A percentile compares a stretch with the other conserved stretches of the same genome.
Evolutionary conservation across 2,797 vertebrate genomes (phyloP).

Genomic region (Cheirogaleus major): DNA sequence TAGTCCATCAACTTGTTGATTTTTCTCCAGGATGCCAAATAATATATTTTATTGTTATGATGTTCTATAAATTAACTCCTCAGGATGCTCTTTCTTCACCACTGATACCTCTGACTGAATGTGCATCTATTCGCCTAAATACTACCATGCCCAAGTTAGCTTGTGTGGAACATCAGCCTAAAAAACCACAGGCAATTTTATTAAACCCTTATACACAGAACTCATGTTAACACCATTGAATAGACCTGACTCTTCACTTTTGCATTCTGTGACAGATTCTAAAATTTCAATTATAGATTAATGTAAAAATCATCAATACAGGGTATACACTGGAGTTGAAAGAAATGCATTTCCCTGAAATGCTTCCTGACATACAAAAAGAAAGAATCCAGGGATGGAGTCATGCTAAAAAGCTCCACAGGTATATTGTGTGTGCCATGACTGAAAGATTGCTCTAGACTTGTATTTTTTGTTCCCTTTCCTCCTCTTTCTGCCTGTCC

Average conservation of each 20-base stretch:
- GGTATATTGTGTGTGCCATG: neutral
- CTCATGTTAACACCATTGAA: neutral
- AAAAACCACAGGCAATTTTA: conserved; percentile 17
- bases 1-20: neutral
- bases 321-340: neutral
- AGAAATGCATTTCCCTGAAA: neutral
- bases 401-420: neutral
- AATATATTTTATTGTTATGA: neutral
- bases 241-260: neutral
- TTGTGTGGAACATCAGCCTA: neutral
- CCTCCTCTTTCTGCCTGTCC: neutral
- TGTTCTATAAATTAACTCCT: neutral
- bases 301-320: neutral
- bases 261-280: neutral
- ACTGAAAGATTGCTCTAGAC: neutral
- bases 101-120: neutral
- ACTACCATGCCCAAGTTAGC: neutral
- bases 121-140: neutral
- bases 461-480: neutral
- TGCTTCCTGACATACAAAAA: neutral
- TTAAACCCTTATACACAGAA: neutral
- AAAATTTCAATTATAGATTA: conserved; percentile 18
- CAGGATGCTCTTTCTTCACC: neutral
- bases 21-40: neutral
- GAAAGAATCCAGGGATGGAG: neutral